Base-by-base conservation (phyloP, 2,888 invertebrate genomes). In the Notodonta ziczac region DNA sequence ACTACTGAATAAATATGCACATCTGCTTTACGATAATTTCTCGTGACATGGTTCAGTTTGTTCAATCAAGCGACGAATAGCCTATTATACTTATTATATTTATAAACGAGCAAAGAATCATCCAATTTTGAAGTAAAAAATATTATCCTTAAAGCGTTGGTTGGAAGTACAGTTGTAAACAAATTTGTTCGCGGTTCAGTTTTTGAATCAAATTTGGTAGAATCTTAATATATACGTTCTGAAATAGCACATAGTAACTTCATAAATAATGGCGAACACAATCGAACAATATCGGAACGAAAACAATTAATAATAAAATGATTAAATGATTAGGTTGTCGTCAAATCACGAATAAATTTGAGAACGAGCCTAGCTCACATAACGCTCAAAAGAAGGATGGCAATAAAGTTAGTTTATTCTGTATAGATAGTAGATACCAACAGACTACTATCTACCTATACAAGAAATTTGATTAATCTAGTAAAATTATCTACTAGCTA, bases 381-480 rank as follows among this genome's bases (percentile, higher is more conserved):
- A 2, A 24, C 24, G 24, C 24, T 24, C 1, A 24, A 24, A 24
- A 24, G 24, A 24, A 24, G 24, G 2, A 24, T 24, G 24, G 24
- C 24, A 24, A 24, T 24, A 24, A 24, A 24, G 24, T 24, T 24
- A 24, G 24, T 24, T 24, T 24, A 24, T 24, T 24, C 2, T 24
- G 24, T 24, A 2, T 24, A 24, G 1, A 24, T 24, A 24, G 24
- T 2, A 24, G 24, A 24, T 24, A 24, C 24, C 24, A 24, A 24
- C 24, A 24, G 24, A 13, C 10, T 9, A 44, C 4, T 48, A 48
- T 13, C 48, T n/a, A 48, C 13, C 9, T 9, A 10, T 14, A 24
- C 51, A 51, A 24, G 51, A 24, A 62, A 50, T 46, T 4, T 60
- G 56, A 62, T 58, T 57, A 60, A 67, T 71, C 56, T 60, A 9